Evolutionary conservation across 1,140 invertebrate genomes (phyloP), one percentile per base, ranked within the genome.

Genomic region (Zophobas atratus): DNA sequence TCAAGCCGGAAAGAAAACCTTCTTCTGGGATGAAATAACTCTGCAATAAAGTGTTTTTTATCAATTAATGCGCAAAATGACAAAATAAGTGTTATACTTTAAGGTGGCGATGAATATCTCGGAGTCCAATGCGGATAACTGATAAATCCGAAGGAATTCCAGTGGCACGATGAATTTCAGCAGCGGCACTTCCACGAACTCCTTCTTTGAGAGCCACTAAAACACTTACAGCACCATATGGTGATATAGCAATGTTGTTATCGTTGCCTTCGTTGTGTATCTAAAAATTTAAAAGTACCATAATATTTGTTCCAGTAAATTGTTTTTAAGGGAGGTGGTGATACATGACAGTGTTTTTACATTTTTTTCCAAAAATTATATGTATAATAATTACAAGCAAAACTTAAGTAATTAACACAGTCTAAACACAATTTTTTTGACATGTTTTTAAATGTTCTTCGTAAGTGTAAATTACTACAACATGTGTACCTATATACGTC

Each of bases 161-260:
- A 75, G 94, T 86, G 0, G 90, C 89, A 55, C 92, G 89, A 32
- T 90, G 88, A 43, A 96, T 92, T 85, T 96, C 93, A 35, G 89
- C 88, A 35, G 90, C 90, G 20, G 93, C 92, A 77, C 90, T 88
- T 33, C 93, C 93, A 35, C 90, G 87, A 0, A 94, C 89, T 35
- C 94, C 94, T 85, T 96, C 94, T 82, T 92, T 94, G 6, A 96
- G 86, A 0, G 94, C 93, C 33, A 94, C 90, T 49, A 95, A 86
- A 5, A 95, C 93, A 79, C 94, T 94, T 80, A 92, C 91, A 71
- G 94, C 85, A 0, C 94, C 94, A 41, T 94, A 94, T 1, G 94
- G 94, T 0, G 94, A 95, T 85, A 95, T 94, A 3, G 93, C 94
- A n/a, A 95, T 92, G 82, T 96, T 96, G 82, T 94, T 93, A n/a